Conservation (phyloP, 2,888 invertebrate species). For the Drosophila anomalata region DNA sequence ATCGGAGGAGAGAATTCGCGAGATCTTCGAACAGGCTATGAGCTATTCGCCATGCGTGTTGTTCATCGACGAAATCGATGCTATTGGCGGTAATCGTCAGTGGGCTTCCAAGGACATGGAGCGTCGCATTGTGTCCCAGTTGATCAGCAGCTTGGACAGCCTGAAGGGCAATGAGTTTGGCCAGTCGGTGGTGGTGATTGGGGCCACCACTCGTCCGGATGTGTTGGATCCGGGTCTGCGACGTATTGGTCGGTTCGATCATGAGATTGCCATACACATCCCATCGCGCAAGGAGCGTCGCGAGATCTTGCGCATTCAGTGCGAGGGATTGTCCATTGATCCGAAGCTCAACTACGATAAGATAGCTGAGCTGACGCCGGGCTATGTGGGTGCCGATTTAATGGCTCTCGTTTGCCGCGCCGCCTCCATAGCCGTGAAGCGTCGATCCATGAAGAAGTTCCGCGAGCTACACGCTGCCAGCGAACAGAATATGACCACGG, state of each 20-base stretch:
- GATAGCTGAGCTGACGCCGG: constrained; percentile 94
- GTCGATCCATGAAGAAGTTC: constrained; percentile 83
- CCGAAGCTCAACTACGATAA: constrained; percentile 89
- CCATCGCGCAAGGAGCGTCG: constrained; percentile 93
- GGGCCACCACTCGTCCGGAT: constrained; percentile 98
- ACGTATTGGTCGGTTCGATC: constrained; percentile 95
- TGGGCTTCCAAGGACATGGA: constrained; percentile 98
- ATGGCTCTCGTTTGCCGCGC: constrained; percentile 94
- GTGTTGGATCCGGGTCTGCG: constrained; percentile 95
- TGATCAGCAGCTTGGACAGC: constrained; percentile 94
- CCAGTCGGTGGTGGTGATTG: constrained; percentile 89
- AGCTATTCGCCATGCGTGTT: constrained; percentile 91
- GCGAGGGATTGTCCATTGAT: constrained; percentile 88
- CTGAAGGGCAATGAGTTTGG: constrained; percentile 82
- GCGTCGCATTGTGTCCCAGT: constrained; percentile 95
- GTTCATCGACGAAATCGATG: constrained; percentile 98
- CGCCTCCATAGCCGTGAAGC: constrained; percentile 93
- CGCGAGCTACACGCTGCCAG: constrained; percentile 76
- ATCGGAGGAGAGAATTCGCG: constrained; percentile 96
- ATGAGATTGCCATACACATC: constrained; percentile 96
- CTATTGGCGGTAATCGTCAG: constrained; percentile 95
- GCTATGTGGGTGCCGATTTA: constrained; percentile 98
- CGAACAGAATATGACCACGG: constrained; percentile 81
- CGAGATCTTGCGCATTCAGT: constrained; percentile 90
- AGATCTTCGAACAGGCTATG: constrained; percentile 95